Percentiles rank a stretch among this genome's conserved stretches.
phyloP scores from a whole-genome alignment of 2,113 vertebrate species.

The Potamarius usumacintae region DNA sequence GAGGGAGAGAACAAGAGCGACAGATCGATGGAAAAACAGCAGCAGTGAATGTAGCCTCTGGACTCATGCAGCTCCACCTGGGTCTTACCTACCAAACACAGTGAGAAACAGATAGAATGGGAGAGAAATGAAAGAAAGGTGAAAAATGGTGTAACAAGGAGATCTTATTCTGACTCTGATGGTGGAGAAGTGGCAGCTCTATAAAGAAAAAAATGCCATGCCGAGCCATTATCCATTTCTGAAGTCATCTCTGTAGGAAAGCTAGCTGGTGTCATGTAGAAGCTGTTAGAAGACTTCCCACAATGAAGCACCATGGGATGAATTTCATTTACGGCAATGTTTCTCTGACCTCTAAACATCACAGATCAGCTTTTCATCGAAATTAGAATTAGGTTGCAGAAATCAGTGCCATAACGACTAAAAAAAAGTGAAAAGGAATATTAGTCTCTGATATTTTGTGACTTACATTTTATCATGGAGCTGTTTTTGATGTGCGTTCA shows the following conservation, averaged over 20 bases:
- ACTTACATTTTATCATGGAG: not conserved
- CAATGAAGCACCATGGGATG: not conserved
- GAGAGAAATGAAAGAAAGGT: slow-evolving; percentile 34
- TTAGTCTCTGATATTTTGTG: not conserved
- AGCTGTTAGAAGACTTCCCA: not conserved
- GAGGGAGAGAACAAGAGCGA: slow-evolving; percentile 17
- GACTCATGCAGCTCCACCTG: slow-evolving; percentile 1
- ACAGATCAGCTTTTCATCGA: not conserved
- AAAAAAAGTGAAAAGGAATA: not conserved
- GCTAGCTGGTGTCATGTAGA: not conserved
- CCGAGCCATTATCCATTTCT: not conserved
- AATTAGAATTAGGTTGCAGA: not conserved
- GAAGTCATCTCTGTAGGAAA: not conserved
- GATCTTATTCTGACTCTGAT: not conserved
- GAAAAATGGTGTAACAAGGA: slow-evolving; percentile 21
- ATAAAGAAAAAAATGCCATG: not conserved
- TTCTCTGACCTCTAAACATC: not conserved
- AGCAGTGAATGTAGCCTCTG: slow-evolving; percentile 28
- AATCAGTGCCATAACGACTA: not conserved
- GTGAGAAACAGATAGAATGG: slow-evolving; percentile 11
- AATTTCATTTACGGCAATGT: not conserved
- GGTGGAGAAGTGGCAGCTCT: not conserved
- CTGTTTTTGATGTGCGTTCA: not conserved
- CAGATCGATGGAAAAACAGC: slow-evolving; percentile 27
- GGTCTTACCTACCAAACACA: slow-evolving; percentile 12